Base-by-base conservation (phyloP, 2,797 vertebrate species). In the Sebastiscus tertius region DNA sequence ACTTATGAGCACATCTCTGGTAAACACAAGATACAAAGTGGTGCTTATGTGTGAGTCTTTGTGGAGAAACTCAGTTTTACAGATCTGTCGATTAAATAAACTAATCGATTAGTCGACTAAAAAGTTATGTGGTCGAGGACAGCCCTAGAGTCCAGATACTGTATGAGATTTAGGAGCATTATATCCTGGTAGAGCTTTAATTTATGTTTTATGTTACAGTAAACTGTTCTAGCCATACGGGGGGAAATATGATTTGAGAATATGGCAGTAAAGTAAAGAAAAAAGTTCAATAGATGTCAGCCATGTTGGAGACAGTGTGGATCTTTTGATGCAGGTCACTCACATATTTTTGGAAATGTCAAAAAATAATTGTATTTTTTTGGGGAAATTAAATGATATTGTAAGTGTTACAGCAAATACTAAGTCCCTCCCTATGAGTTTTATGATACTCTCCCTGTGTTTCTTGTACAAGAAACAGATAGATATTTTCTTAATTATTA, bases 51-150 rank as follows among this genome's bases (percentile, higher is more conserved):
- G 42, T 46, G 42, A 18, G 16, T 46, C 42, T 46, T 18, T 46
- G 42, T 18, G 42, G 42, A 46, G 7, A 18, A 46, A 46, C 16
- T 46, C 16, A 46, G 42, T 18, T 46, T 46, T 46, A 46, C 16
- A 46, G 42, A 46, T 46, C 16, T 18, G 42, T 46, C 0, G 42
- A 18, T 46, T 46, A 46, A 46, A 46, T 46, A 0, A 0, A 46
- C 42, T 18, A 46, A 46, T 46, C 16, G 42, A 46, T 46, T 46
- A 46, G 42, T 46, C 6, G 16, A 46, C 42, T 46, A 46, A 46
- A 6, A 46, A 46, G 16, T 46, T 18, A 16, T 46, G 8, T 46
- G 42, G 42, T 46, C 3, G 42, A 18, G 42, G 42, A 46, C 42
- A 8, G 42, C 42, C 42, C 16, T 46, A 18, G 22, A 46, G 56